Evolutionary conservation across 2,888 invertebrate species (phyloP).

Genomic region (Coecobrya sp.): DNA sequence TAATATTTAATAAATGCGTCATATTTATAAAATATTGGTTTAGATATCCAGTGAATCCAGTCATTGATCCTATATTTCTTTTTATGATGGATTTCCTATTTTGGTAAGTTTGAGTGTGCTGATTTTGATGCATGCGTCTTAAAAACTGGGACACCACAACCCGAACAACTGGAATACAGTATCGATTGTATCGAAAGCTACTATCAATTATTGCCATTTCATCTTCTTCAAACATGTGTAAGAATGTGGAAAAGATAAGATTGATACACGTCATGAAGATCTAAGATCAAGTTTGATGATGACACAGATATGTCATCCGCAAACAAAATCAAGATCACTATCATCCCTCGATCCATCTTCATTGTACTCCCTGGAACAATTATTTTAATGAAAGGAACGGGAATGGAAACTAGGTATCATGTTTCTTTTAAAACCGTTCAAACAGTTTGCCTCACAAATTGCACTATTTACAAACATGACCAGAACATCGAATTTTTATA

Average conservation of each 20-base stretch:
- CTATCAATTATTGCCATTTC: background rate
- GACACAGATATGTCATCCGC: conserved; percentile 62
- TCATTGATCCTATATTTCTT: background rate
- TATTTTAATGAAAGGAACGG: conserved; percentile 16
- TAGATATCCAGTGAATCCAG: too few species aligned
- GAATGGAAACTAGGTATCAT: background rate
- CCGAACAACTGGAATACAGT: background rate
- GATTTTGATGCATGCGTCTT: background rate
- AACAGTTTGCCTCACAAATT: too few species aligned
- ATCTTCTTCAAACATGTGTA: conserved; percentile 37
- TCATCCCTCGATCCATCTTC: conserved; percentile 23
- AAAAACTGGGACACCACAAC: background rate
- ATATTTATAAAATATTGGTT: background rate
- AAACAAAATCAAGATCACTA: conserved; percentile 61
- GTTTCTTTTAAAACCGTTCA: too few species aligned
- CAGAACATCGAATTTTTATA: too few species aligned
- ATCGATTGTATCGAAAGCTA: background rate
- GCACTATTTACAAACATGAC: too few species aligned
- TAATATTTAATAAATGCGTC: too few species aligned
- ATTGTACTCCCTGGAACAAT: conserved; percentile 39
- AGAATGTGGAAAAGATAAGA: conserved; percentile 78
- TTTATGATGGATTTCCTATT: background rate
- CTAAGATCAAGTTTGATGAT: conserved; percentile 50
- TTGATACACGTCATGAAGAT: conserved; percentile 80
- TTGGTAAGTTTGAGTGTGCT: background rate